Conservation (phyloP, 2,113 vertebrate genomes). For the Carettochelys insculpta region DNA sequence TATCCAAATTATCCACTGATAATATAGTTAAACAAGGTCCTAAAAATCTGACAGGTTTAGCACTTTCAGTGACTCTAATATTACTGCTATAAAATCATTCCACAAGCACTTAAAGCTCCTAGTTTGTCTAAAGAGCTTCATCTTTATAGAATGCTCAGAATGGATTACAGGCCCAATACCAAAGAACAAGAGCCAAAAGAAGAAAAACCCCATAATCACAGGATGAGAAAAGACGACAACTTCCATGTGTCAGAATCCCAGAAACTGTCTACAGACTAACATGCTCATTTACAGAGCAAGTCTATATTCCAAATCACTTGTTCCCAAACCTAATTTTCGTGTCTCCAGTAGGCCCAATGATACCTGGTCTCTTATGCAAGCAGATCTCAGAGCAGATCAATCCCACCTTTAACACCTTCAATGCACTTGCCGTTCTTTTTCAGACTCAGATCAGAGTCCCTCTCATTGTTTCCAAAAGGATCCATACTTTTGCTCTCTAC, state of each 20-base stretch:
- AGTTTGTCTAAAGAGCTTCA: slow-evolving; percentile 18
- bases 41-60: slow-evolving; percentile 9
- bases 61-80: background rate
- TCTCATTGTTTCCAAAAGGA: background rate
- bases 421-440: background rate
- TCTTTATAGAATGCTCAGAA: background rate
- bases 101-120: background rate
- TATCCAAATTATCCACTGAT: background rate
- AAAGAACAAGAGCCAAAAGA: slow-evolving; percentile 13
- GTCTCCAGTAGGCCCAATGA: background rate
- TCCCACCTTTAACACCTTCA: background rate
- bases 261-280: background rate
- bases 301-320: background rate
- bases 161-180: slow-evolving; percentile 43
- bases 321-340: background rate
- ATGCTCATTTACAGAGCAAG: background rate
- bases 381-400: background rate
- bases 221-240: background rate
- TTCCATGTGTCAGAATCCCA: background rate
- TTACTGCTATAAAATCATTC: background rate
- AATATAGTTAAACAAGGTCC: background rate
- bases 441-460: background rate
- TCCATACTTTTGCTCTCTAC: background rate
- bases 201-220: background rate
- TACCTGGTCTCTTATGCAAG: background rate